Conservation (phyloP, 1,140 invertebrate genomes). For the Arion vulgaris region DNA sequence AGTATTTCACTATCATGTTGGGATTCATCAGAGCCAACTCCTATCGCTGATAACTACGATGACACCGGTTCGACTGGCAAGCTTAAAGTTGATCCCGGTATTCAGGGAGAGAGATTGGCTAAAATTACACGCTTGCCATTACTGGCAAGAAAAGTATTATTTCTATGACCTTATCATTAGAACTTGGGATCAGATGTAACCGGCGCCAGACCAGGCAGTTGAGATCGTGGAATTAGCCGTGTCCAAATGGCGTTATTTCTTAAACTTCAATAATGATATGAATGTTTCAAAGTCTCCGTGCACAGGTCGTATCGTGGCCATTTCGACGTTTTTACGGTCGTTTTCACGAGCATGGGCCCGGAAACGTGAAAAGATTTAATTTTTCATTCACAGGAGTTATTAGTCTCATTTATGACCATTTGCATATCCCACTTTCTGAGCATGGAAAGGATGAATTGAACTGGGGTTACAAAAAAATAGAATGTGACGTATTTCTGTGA, state of each 20-base stretch:
- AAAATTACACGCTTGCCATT: constrained; percentile 30
- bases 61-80: constrained; percentile 27
- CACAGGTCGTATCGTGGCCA: constrained; percentile 11
- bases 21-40: constrained; percentile 18
- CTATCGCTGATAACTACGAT: constrained; percentile 20
- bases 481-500: constrained; percentile 21
- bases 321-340: constrained; percentile 6
- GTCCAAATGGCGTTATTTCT: constrained; percentile 28
- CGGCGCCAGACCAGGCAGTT: constrained; percentile 3
- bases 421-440: constrained; percentile 27
- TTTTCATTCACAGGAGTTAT: constrained; percentile 33
- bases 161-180: constrained; percentile 32
- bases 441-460: constrained; percentile 35
- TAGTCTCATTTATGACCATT: constrained; percentile 35
- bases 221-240: constrained; percentile 19
- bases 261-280: constrained; percentile 19
- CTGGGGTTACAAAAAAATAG: constrained; percentile 19
- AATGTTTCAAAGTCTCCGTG: not conserved
- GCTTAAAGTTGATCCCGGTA: constrained; percentile 20
- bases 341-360: not conserved
- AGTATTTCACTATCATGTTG: constrained; percentile 25
- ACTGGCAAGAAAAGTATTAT: constrained; percentile 17
- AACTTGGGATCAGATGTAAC: constrained; percentile 14
- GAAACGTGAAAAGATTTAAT: constrained; percentile 34
- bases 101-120: constrained; percentile 17